Percentiles rank a stretch among this genome's conserved stretches.
phyloP scores from a whole-genome alignment of 1,140 invertebrate genomes.

The Procambarus clarkii region DNA sequence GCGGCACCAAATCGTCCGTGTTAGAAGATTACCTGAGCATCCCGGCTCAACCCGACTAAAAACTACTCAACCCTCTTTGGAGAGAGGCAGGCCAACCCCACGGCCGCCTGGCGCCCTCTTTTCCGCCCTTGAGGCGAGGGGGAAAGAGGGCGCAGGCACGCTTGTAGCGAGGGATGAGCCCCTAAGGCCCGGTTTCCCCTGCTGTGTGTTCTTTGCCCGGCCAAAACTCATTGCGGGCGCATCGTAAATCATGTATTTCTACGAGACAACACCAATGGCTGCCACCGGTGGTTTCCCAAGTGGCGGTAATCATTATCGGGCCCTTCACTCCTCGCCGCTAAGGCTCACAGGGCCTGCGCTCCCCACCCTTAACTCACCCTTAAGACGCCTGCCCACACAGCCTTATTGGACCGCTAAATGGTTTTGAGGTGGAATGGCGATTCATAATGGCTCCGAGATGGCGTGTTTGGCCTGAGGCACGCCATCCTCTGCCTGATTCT shows the following conservation, averaged over 20 bases:
- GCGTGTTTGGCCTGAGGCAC: constrained; percentile 58
- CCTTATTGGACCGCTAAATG: constrained; percentile 66
- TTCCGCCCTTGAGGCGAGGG: neutral
- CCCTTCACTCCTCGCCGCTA: constrained; percentile 68
- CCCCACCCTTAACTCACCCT: constrained; percentile 20
- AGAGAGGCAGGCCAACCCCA: neutral
- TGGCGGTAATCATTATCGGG: constrained; percentile 72
- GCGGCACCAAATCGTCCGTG: constrained; percentile 62
- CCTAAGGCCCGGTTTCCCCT: constrained; percentile 16
- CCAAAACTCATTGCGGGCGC: constrained; percentile 72
- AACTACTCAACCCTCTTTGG: constrained; percentile 58
- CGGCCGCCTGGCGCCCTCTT: neutral
- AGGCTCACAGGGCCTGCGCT: constrained; percentile 47
- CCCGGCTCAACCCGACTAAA: constrained; percentile 64
- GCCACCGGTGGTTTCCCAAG: constrained; percentile 72
- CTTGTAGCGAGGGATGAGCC: constrained; percentile 27
- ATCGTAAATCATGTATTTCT: constrained; percentile 72
- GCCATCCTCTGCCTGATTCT: constrained; percentile 40
- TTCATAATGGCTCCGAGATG: constrained; percentile 63
- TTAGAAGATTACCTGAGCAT: constrained; percentile 67
- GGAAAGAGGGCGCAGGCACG: neutral
- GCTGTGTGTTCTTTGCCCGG: constrained; percentile 71
- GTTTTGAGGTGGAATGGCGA: constrained; percentile 67
- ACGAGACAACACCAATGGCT: constrained; percentile 71
- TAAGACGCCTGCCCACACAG: constrained; percentile 48